Evolutionary conservation across 2,888 invertebrate species (phyloP).

Genomic region (Leucophenga maculata): DNA sequence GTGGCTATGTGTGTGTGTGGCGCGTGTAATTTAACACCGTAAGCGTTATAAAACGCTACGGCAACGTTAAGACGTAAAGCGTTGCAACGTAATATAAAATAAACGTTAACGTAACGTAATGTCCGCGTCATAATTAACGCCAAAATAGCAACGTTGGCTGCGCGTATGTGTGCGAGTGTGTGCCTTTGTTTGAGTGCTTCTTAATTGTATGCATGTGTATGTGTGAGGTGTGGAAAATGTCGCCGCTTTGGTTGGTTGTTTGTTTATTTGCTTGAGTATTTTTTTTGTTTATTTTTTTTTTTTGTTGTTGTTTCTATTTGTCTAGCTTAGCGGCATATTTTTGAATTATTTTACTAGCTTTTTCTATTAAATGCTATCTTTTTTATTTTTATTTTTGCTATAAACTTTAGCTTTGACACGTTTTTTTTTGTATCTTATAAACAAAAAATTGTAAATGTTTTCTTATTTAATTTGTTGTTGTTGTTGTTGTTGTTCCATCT

Average conservation of each 20-base stretch:
- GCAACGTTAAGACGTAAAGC: not conserved
- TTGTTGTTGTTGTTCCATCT: not conserved
- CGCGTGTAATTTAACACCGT: conserved; percentile 20
- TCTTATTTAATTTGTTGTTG: too few relatives aligned
- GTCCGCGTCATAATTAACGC: conserved; percentile 6
- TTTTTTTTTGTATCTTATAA: too few relatives aligned
- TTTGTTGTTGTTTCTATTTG: not conserved
- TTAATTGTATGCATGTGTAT: conserved; percentile 16
- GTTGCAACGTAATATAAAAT: too few relatives aligned
- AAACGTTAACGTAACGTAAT: not conserved
- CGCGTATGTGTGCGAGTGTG: too few relatives aligned
- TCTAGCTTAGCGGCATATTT: not conserved
- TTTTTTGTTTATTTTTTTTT: not conserved
- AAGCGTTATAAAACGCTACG: conserved; percentile 12
- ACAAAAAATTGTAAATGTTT: too few relatives aligned
- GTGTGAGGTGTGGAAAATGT: conserved; percentile 23
- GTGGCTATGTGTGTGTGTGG: conserved; percentile 29
- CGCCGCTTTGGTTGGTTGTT: conserved; percentile 23
- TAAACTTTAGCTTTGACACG: too few relatives aligned
- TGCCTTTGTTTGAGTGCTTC: not conserved
- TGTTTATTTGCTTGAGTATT: conserved; percentile 9
- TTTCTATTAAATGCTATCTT: not conserved
- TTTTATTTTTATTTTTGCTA: too few relatives aligned
- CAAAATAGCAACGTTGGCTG: not conserved
- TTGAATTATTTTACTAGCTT: not conserved